Evolutionary conservation across 2,888 invertebrate species (phyloP).

Genomic region (Polietes domitor): DNA sequence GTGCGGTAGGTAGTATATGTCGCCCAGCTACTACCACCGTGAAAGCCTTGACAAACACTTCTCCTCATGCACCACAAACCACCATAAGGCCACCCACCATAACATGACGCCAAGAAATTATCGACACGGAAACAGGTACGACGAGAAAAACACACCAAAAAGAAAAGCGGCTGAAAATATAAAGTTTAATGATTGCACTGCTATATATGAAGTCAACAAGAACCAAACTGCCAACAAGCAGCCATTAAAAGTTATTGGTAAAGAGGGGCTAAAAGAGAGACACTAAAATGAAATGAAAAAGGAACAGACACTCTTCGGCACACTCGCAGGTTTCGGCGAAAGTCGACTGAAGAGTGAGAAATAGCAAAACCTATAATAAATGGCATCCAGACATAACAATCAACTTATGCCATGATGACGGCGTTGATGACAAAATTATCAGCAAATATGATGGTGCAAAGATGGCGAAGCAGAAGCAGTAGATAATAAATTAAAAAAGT

Average conservation of each 20-base stretch:
- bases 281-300: slow-evolving; percentile 22
- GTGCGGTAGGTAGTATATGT: too few species aligned
- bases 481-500: slow-evolving; percentile 9
- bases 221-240: slow-evolving; percentile 36
- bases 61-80: too few species aligned
- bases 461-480: background rate
- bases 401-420: slow-evolving; percentile 21
- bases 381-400: slow-evolving; percentile 45
- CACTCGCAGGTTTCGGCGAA: too few species aligned
- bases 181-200: slow-evolving; percentile 48
- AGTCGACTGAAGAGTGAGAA: background rate
- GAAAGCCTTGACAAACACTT: too few species aligned
- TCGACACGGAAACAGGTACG: slow-evolving; percentile 43
- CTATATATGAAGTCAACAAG: slow-evolving; percentile 50
- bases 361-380: slow-evolving; percentile 31
- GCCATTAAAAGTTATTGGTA: slow-evolving; percentile 57
- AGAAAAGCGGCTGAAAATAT: slow-evolving; percentile 14
- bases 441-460: background rate
- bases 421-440: slow-evolving; percentile 35
- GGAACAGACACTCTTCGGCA: slow-evolving; percentile 24
- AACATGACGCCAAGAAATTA: slow-evolving; percentile 42
- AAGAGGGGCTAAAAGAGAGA: slow-evolving; percentile 29
- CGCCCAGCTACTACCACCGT: too few species aligned
- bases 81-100: background rate
- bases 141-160: background rate